phyloP scores from a whole-genome alignment of 2,113 vertebrate species.

The Myanophis thanlyinensis region DNA sequence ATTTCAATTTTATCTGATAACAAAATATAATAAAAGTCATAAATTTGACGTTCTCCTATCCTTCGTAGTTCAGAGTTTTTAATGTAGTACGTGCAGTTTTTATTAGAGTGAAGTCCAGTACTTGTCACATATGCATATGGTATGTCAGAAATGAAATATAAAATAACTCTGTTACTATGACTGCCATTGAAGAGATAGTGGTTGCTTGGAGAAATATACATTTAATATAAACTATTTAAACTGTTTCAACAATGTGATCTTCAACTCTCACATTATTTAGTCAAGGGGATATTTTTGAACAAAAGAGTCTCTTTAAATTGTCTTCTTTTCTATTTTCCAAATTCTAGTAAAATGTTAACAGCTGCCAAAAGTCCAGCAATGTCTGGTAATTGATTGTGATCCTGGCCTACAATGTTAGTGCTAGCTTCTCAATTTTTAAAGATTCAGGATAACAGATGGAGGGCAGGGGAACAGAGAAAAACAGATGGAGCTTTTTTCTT shows the following conservation, averaged over 20 bases:
- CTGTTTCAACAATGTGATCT: neutral
- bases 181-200: conserved; percentile 6
- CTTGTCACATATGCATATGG: neutral
- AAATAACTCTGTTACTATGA: conserved; percentile 11
- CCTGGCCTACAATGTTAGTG: conserved; percentile 18
- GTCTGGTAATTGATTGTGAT: conserved; percentile 53
- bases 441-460: neutral
- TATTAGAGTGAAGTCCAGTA: neutral
- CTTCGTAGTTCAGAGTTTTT: neutral
- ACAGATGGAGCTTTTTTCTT: neutral
- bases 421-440: conserved; percentile 24
- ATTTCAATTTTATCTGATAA: neutral
- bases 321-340: conserved; percentile 18
- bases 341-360: conserved; percentile 54
- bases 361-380: conserved; percentile 67
- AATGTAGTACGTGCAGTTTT: neutral
- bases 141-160: neutral
- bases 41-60: neutral
- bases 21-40: neutral
- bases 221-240: neutral
- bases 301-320: conserved; percentile 36
- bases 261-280: neutral
- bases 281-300: conserved; percentile 48
- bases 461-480: conserved; percentile 15
- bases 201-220: conserved; percentile 7